Percentiles rank a stretch among this genome's conserved stretches.
Evolutionary conservation across 2,113 vertebrate species (phyloP).

Genomic region (Bubo blakistoni): DNA sequence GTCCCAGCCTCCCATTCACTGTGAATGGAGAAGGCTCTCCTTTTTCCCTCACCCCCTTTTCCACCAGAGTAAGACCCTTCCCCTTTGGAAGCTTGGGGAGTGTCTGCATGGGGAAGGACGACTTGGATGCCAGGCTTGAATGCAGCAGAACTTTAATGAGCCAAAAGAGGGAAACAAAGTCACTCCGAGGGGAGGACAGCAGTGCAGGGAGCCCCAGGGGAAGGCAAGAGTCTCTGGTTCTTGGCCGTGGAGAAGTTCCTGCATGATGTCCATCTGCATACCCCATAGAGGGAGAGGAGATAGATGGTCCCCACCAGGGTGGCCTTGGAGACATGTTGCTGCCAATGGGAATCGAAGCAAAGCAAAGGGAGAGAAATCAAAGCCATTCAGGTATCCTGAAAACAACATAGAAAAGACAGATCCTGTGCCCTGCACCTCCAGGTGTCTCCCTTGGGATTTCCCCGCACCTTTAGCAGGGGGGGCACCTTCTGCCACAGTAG

Average conservation of each 20-base stretch:
- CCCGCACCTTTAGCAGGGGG: neutral
- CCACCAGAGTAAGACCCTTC: neutral
- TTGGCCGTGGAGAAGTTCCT: neutral
- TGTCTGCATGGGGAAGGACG: neutral
- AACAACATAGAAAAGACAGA: neutral
- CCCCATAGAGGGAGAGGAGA: neutral
- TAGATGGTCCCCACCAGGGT: neutral
- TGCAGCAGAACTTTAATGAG: constrained; percentile 10
- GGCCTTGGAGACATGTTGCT: too few relatives aligned
- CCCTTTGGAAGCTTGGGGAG: neutral
- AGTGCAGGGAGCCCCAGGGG: neutral
- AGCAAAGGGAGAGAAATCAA: neutral
- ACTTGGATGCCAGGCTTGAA: neutral
- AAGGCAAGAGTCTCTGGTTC: accelerated
- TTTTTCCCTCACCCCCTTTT: neutral
- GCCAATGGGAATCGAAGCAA: neutral
- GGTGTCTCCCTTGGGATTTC: neutral
- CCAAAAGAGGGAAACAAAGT: neutral
- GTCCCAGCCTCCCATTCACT: neutral
- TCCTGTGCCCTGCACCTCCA: neutral
- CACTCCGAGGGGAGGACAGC: neutral
- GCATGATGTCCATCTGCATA: neutral
- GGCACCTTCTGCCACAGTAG: neutral
- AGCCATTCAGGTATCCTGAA: neutral
- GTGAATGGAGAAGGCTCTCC: neutral